Evolutionary conservation across 2,113 vertebrate species (phyloP).

Genomic region (Dipodomys stephensi): DNA sequence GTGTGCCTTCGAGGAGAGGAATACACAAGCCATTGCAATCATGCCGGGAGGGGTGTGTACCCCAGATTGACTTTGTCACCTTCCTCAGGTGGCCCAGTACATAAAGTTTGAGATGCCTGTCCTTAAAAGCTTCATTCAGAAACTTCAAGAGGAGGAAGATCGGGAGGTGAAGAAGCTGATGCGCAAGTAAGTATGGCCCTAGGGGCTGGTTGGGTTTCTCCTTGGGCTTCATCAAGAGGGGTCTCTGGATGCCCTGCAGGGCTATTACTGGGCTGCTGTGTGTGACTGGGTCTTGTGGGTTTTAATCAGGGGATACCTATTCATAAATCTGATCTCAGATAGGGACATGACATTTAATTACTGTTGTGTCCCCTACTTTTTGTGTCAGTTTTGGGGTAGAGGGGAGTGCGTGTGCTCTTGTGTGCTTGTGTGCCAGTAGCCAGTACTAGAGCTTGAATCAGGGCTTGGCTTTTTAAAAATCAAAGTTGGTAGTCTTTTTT

Average conservation of each 20-base stretch:
- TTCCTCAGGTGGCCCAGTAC: slow-evolving; percentile 95
- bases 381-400: neutral
- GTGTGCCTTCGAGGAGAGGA: neutral
- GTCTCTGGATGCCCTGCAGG: neutral
- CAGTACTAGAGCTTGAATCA: no score
- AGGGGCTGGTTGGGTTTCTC: neutral
- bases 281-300: neutral
- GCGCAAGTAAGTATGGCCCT: slow-evolving; percentile 87
- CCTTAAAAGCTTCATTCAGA: slow-evolving; percentile 96
- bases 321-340: neutral
- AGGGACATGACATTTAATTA: no score
- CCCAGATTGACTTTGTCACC: neutral
- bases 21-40: neutral
- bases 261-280: rapidly evolving
- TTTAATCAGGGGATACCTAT: neutral
- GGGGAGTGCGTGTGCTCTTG: no score
- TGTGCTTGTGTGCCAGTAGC: no score
- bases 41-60: neutral
- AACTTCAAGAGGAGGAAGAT: slow-evolving; percentile 97
- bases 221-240: rapidly evolving
- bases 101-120: slow-evolving; percentile 99
- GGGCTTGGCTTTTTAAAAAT: no score
- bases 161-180: slow-evolving; percentile 95
- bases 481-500: no score
- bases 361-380: neutral